These are phyloP conservation scores for Corythucha ciliata DNA, from an alignment of 2,888 invertebrate genomes.

Conservation along the genomic window DNA sequence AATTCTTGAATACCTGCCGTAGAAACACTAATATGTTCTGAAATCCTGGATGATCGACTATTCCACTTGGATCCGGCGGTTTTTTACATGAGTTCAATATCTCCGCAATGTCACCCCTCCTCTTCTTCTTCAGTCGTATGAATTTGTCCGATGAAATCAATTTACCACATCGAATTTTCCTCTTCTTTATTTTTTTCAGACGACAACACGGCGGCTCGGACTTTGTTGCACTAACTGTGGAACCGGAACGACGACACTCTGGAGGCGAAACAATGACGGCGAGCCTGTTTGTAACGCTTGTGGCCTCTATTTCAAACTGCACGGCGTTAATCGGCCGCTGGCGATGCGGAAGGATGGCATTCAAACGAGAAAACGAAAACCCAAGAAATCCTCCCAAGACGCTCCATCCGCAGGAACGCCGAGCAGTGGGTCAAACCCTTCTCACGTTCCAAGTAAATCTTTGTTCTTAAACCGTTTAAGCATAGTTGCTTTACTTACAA, in stretches of 20 bases:
- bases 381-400: slow-evolving; percentile 55
- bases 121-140: no score
- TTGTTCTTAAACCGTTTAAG: neutral
- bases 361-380: slow-evolving; percentile 89
- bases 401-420: slow-evolving; percentile 37
- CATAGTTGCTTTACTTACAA: neutral
- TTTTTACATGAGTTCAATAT: no score
- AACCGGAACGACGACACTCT: slow-evolving; percentile 93
- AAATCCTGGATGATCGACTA: no score
- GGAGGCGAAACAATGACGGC: slow-evolving; percentile 96
- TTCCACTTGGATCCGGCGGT: no score
- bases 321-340: slow-evolving; percentile 78
- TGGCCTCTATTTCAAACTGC: slow-evolving; percentile 77
- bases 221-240: slow-evolving; percentile 46
- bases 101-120: no score
- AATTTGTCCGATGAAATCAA: no score
- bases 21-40: no score
- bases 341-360: slow-evolving; percentile 99
- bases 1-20: no score
- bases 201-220: slow-evolving; percentile 50
- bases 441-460: neutral
- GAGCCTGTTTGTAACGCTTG: slow-evolving; percentile 87
- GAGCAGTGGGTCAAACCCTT: slow-evolving; percentile 52
- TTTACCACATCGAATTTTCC: no score
- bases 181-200: slow-evolving; percentile 38